These are phyloP conservation scores for Spodoptera littoralis DNA, from an alignment of 2,888 invertebrate genomes.

Conservation along the genomic window DNA sequence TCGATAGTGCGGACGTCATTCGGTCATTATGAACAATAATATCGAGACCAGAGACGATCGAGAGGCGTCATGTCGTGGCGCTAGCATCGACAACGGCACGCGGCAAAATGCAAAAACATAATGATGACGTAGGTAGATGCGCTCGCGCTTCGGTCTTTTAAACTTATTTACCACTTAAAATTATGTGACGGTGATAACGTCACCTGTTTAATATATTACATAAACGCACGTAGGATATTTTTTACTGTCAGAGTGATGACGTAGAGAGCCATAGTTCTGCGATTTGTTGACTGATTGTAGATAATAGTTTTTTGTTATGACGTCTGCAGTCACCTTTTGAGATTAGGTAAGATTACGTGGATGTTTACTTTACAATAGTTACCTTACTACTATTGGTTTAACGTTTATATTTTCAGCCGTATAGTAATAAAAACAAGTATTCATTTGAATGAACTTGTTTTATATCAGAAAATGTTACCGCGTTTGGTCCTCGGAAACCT, in stretches of 20 bases:
- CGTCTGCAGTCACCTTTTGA: conserved; percentile 27
- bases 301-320: conserved; percentile 29
- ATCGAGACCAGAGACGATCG: no score
- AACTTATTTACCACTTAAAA: conserved; percentile 21
- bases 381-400: no score
- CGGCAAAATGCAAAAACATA: conserved; percentile 31
- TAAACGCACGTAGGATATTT: conserved; percentile 18
- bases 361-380: conserved; percentile 13
- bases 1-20: conserved; percentile 27
- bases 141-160: conserved; percentile 15
- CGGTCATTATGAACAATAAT: conserved; percentile 24
- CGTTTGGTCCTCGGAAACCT: no score
- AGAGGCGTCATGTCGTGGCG: no score
- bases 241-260: conserved; percentile 26
- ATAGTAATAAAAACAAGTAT: no score
- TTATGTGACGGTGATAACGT: conserved; percentile 24
- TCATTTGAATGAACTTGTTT: no score
- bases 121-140: conserved; percentile 25
- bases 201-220: conserved; percentile 12
- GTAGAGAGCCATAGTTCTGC: conserved; percentile 9
- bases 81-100: no score
- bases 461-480: no score
- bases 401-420: no score
- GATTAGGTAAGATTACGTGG: conserved; percentile 20
- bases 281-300: conserved; percentile 16